These are phyloP conservation scores for Crocodylus rhombifer DNA, from an alignment of 2,797 vertebrate species.

Conservation along the genomic window DNA sequence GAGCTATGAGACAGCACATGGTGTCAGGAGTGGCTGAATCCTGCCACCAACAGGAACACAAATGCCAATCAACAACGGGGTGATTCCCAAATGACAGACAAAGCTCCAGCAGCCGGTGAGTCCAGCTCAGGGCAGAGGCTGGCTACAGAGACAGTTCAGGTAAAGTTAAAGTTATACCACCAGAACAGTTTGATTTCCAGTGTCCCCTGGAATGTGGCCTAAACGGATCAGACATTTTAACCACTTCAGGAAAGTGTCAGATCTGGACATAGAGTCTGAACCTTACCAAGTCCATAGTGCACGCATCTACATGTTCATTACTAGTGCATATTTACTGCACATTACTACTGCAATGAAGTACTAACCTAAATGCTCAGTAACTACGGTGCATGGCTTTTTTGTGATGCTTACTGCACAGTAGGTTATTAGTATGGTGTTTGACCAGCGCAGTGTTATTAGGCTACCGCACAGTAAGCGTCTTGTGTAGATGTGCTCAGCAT, in stretches of 20 bases:
- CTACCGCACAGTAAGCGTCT: no score
- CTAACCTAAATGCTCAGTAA: no score
- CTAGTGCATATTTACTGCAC: not conserved
- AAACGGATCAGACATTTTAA: not conserved
- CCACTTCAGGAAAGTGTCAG: not conserved
- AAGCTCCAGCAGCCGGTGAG: not conserved
- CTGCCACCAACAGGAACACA: no score
- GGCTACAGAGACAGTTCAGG: not conserved
- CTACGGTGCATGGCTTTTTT: not conserved
- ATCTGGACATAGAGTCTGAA: not conserved
- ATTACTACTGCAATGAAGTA: not conserved
- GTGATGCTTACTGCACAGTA: no score
- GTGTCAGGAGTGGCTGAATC: no score
- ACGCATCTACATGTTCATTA: not conserved
- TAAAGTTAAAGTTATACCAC: not conserved
- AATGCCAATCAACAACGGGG: not conserved
- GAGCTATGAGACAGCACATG: no score
- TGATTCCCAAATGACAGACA: not conserved
- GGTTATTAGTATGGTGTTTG: no score
- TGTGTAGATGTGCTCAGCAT: no score
- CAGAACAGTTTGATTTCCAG: not conserved
- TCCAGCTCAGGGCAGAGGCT: no score
- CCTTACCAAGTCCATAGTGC: not conserved
- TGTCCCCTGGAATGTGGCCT: not conserved
- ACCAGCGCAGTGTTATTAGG: no score